phyloP scores from a whole-genome alignment of 23 tunicate species.

The Ascidia mentula region DNA sequence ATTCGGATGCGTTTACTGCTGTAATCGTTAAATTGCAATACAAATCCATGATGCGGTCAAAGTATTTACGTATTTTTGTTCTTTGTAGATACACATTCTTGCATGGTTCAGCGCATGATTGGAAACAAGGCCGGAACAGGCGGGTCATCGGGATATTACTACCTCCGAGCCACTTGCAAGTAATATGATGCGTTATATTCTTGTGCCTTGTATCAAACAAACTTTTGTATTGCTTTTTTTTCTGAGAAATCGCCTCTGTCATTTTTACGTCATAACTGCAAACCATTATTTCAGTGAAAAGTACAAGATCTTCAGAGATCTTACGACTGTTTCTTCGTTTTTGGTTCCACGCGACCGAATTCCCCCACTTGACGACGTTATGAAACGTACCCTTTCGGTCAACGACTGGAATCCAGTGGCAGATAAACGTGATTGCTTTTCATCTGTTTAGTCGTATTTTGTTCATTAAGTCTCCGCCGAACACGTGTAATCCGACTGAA shows the following conservation, averaged over 20 bases:
- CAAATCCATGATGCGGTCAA: too few relatives aligned
- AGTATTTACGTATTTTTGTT: not conserved
- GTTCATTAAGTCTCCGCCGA: too few relatives aligned
- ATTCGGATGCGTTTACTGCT: too few relatives aligned
- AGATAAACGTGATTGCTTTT: too few relatives aligned
- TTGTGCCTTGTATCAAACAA: not conserved
- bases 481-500: too few relatives aligned
- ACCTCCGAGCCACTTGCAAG: slow-evolving; percentile 92
- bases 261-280: too few relatives aligned
- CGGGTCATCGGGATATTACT: slow-evolving; percentile 83
- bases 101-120: slow-evolving; percentile 95
- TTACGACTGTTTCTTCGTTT: slow-evolving; percentile 61
- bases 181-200: not conserved
- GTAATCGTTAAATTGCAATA: too few relatives aligned
- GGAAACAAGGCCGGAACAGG: slow-evolving; percentile 77
- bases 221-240: not conserved
- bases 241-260: not conserved
- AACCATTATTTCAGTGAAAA: slow-evolving; percentile 57
- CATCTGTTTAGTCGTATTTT: too few relatives aligned
- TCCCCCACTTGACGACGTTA: slow-evolving; percentile 52
- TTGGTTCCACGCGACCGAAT: slow-evolving; percentile 80
- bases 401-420: slow-evolving; percentile 39
- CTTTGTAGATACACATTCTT: slow-evolving; percentile 67
- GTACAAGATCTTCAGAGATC: slow-evolving; percentile 80
- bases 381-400: slow-evolving; percentile 52